These are phyloP conservation scores for Augochlora pura DNA, from an alignment of 1,140 invertebrate genomes.

Conservation along the genomic window DNA sequence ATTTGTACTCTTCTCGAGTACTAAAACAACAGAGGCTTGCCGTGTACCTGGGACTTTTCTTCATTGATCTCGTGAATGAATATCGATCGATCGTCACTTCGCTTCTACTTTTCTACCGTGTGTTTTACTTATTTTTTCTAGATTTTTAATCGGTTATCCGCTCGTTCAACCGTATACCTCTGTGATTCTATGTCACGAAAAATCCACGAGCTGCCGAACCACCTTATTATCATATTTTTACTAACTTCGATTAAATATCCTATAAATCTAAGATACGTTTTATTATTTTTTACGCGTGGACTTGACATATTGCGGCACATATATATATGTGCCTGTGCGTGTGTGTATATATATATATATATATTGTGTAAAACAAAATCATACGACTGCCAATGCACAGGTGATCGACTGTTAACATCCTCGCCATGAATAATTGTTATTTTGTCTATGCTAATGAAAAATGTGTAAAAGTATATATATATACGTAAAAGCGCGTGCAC, in stretches of 20 bases:
- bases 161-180: constrained; percentile 21
- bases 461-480: not conserved
- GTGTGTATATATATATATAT: no score
- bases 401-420: constrained; percentile 16
- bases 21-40: constrained; percentile 40
- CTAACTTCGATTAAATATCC: constrained; percentile 41
- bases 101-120: constrained; percentile 58
- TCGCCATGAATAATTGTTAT: constrained; percentile 15
- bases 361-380: constrained; percentile 14
- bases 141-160: constrained; percentile 32
- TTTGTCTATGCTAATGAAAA: constrained; percentile 10
- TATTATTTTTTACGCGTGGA: constrained; percentile 46
- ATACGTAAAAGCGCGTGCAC: not conserved
- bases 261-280: constrained; percentile 42
- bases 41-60: constrained; percentile 38
- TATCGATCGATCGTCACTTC: constrained; percentile 38
- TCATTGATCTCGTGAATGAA: constrained; percentile 46
- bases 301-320: constrained; percentile 28
- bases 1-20: constrained; percentile 34
- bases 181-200: constrained; percentile 32
- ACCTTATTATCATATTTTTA: constrained; percentile 39
- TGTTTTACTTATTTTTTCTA: constrained; percentile 38
- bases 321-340: no score
- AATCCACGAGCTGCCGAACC: constrained; percentile 28
- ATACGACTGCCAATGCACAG: constrained; percentile 35